Percentiles rank a stretch among this genome's conserved stretches.
Conservation (phyloP, 23 tunicate genomes). For the Halocynthia roretzi region DNA sequence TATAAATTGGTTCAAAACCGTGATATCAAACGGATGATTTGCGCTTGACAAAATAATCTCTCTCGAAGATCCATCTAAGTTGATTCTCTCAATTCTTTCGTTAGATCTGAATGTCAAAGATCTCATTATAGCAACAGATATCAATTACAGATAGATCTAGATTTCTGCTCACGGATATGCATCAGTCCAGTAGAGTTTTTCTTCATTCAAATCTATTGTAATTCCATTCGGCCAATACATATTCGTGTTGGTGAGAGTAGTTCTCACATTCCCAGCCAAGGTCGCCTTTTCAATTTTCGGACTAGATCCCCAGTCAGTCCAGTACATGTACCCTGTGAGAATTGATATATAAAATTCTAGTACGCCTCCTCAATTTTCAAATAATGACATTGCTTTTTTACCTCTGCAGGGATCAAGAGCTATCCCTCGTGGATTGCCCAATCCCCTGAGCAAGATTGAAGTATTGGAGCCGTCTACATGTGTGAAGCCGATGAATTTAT, state of each 20-base stretch:
- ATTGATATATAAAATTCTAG: neutral
- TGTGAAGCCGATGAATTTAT: constrained; percentile 38
- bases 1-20: constrained; percentile 51
- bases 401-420: constrained; percentile 86
- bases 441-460: constrained; percentile 43
- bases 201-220: constrained; percentile 61
- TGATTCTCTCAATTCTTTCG: constrained; percentile 65
- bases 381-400: constrained; percentile 4
- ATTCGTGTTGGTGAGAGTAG: constrained; percentile 23
- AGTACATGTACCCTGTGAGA: constrained; percentile 46
- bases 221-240: constrained; percentile 83
- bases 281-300: constrained; percentile 71
- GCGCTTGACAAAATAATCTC: constrained; percentile 31
- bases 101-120: constrained; percentile 20
- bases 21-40: constrained; percentile 76
- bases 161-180: constrained; percentile 62
- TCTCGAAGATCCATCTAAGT: constrained; percentile 62
- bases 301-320: constrained; percentile 79
- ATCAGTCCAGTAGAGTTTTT: constrained; percentile 74
- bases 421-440: constrained; percentile 56
- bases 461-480: constrained; percentile 52
- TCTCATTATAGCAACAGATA: neutral
- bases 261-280: constrained; percentile 64
- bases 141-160: neutral
- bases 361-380: neutral